phyloP scores from a whole-genome alignment of 2,113 vertebrate species.

The Carettochelys insculpta region DNA sequence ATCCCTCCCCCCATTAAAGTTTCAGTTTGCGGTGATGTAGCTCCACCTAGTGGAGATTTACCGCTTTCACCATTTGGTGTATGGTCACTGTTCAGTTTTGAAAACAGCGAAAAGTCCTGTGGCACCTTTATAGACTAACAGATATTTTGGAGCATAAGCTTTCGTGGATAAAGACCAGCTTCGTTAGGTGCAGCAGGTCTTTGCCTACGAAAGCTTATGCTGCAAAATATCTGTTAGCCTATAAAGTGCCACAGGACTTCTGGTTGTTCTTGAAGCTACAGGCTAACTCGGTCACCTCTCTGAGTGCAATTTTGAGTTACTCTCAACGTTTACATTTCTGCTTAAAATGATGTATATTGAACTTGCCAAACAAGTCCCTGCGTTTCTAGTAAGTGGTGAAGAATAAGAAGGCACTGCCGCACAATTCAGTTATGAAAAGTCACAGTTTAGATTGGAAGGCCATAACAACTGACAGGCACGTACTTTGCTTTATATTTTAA shows the following conservation, averaged over 20 bases:
- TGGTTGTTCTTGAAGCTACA: no score
- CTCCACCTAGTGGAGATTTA: slow-evolving; percentile 41
- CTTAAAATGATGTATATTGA: background rate
- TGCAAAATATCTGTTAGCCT: no score
- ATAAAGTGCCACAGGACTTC: no score
- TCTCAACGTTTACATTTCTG: background rate
- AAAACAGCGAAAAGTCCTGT: no score
- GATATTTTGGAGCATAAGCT: no score
- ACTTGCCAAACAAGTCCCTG: background rate
- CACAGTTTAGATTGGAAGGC: background rate
- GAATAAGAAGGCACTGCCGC: background rate
- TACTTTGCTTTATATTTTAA: background rate
- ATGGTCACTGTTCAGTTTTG: background rate
- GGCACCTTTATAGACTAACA: no score
- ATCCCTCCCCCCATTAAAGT: background rate
- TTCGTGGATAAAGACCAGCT: no score
- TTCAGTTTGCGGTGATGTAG: background rate
- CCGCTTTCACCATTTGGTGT: background rate
- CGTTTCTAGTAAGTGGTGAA: background rate
- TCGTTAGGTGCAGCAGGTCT: no score
- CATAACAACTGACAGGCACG: background rate
- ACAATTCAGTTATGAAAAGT: background rate
- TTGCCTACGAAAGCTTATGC: no score
- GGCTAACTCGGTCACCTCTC: no score
- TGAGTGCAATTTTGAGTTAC: no score